Evolutionary conservation across 1,140 invertebrate genomes (phyloP).

Genomic region (Drosophila trapezifrons): DNA sequence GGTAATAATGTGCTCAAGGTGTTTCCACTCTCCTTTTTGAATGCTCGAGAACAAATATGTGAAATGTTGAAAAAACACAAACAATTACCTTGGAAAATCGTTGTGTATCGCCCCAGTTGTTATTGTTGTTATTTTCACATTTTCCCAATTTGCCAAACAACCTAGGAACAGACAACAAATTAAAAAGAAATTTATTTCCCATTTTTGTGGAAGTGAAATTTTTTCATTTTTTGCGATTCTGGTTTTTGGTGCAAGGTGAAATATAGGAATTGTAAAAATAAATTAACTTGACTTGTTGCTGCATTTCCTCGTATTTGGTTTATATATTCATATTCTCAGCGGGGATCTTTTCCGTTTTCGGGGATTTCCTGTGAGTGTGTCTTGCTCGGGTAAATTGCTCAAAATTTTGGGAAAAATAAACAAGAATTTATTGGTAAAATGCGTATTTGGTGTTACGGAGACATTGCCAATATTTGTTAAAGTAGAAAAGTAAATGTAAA

Average conservation of each 20-base stretch:
- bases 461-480: neutral
- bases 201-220: slow-evolving; percentile 41
- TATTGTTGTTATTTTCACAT: slow-evolving; percentile 21
- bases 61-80: slow-evolving; percentile 10
- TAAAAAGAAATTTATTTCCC: slow-evolving; percentile 45
- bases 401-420: slow-evolving; percentile 16
- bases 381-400: neutral
- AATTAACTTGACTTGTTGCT: slow-evolving; percentile 27
- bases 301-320: slow-evolving; percentile 6
- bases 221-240: slow-evolving; percentile 1
- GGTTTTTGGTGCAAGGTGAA: slow-evolving; percentile 9
- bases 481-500: slow-evolving; percentile 1
- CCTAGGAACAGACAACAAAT: slow-evolving; percentile 28
- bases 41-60: slow-evolving; percentile 31
- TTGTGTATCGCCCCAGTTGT: slow-evolving; percentile 8
- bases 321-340: slow-evolving; percentile 8
- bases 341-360: slow-evolving; percentile 27
- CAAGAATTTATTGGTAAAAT: neutral
- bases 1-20: slow-evolving; percentile 39
- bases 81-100: slow-evolving; percentile 28
- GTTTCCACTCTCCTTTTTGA: slow-evolving; percentile 38
- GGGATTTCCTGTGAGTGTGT: slow-evolving; percentile 32
- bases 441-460: neutral
- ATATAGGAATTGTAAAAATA: slow-evolving; percentile 27
- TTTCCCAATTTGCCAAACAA: slow-evolving; percentile 44